phyloP scores from a whole-genome alignment of 2,113 vertebrate species.

The Psophia crepitans region DNA sequence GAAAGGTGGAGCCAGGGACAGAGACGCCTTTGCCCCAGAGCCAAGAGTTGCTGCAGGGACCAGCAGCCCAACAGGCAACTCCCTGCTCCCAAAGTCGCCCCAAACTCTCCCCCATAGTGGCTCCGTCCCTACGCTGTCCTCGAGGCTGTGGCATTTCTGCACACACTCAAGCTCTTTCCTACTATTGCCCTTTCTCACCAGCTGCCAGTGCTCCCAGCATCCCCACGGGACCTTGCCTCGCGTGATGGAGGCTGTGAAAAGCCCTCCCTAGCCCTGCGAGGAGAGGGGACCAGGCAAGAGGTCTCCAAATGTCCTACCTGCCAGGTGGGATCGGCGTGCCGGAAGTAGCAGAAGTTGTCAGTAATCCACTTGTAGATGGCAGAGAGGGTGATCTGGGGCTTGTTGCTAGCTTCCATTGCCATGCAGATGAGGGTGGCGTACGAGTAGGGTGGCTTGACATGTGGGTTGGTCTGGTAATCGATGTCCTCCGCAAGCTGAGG shows the following conservation, averaged over 20 bases:
- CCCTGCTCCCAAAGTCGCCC: background rate
- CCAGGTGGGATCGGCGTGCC: conserved; percentile 93
- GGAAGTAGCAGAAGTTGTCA: conserved; percentile 96
- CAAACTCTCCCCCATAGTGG: background rate
- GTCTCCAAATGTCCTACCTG: conserved; percentile 76
- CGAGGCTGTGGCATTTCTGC: rapidly evolving
- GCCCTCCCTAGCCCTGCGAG: background rate
- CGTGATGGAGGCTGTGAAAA: background rate
- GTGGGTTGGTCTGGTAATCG: conserved; percentile 87
- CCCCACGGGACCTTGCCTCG: background rate
- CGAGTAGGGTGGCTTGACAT: conserved; percentile 89
- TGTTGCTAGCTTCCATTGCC: conserved; percentile 92
- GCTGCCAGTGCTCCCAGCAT: rapidly evolving
- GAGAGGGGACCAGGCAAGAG: background rate
- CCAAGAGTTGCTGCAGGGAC: background rate
- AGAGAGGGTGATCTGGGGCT: conserved; percentile 90
- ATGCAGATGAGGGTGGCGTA: conserved; percentile 96
- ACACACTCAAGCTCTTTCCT: background rate
- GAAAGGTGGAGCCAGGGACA: background rate
- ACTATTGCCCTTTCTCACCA: background rate
- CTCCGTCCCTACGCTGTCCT: background rate
- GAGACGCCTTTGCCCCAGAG: background rate
- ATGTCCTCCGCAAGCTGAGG: conserved; percentile 85
- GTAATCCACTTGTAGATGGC: conserved; percentile 98
- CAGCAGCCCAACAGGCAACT: rapidly evolving